Evolutionary conservation across 1,140 invertebrate genomes (phyloP).

Genomic region (Drosophila lini): DNA sequence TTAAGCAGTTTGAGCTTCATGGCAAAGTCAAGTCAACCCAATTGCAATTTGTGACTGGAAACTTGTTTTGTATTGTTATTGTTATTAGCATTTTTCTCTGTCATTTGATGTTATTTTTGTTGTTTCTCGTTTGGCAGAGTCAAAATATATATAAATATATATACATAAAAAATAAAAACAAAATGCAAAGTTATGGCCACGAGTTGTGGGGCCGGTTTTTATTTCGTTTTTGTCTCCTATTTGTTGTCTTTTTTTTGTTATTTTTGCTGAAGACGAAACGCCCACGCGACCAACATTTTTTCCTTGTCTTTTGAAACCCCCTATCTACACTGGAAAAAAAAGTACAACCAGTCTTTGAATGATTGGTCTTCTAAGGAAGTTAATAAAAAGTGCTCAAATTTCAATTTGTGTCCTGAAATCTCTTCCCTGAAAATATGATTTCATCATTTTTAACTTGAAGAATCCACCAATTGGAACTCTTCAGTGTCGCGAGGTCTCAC

Average conservation of each 20-base stretch:
- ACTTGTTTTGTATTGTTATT: slow-evolving; percentile 76
- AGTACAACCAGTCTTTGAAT: accelerated
- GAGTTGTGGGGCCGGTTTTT: slow-evolving; percentile 76
- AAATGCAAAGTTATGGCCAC: slow-evolving; percentile 78
- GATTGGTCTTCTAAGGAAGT: too few species aligned
- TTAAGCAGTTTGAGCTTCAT: not conserved
- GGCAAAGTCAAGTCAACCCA: slow-evolving; percentile 8
- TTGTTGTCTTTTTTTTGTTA: slow-evolving; percentile 26
- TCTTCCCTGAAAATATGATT: not conserved
- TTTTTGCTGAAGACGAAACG: slow-evolving; percentile 67
- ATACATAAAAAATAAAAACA: slow-evolving; percentile 8
- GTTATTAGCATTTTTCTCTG: slow-evolving; percentile 80
- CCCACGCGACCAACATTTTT: slow-evolving; percentile 82
- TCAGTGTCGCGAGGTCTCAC: slow-evolving; percentile 57
- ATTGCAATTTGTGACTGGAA: slow-evolving; percentile 34
- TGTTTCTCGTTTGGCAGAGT: slow-evolving; percentile 35
- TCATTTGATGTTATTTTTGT: slow-evolving; percentile 66
- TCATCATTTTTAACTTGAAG: accelerated
- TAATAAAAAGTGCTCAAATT: not conserved
- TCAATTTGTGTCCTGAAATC: not conserved
- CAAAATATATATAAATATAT: slow-evolving; percentile 32
- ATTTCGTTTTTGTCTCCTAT: slow-evolving; percentile 39
- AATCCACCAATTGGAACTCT: not conserved
- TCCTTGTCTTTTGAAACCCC: slow-evolving; percentile 48
- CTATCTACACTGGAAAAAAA: not conserved